Base-by-base conservation (phyloP, 2,797 vertebrate species). In the Ptychadena robeensis region DNA sequence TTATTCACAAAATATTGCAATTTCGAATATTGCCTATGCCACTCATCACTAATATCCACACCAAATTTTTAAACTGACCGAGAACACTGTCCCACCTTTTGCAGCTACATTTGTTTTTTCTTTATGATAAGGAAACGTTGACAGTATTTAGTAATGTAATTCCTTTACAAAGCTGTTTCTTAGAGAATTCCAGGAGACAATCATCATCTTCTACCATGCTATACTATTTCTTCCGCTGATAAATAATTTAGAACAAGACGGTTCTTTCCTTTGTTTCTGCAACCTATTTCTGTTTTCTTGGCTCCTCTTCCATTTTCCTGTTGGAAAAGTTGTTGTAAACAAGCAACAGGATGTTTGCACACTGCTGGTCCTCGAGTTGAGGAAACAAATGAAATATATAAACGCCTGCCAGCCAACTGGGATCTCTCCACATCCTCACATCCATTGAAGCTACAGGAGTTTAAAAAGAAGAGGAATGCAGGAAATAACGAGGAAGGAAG, bases 301-400 rank as follows among this genome's bases (percentile, higher is more conserved):
- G 65, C 40, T 67, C 37, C 18, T 44, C 12, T 59, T 70, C 12
- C 32, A 15, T 38, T 69, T 86, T 79, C 63, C 40, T 80, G 77
- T 73, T 85, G 88, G 84, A 88, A 88, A 83, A 31, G 34, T 65
- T 73, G 44, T 28, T 35, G 66, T 69, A 76, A 76, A 70, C 35
- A 76, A 44, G 30, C n/a, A 77, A 34, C 48, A 77, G 66, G 35
- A 77, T 73, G 73, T 77, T 77, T 71, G 66, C 34, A 57, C n/a
- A 68, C 31, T 25, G 48, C 61, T 48, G 73, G 65, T 28, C 57
- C 53, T 82, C 67, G 38, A 77, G 38, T 27, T 68, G 34, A 70
- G 53, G 66, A 68, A 76, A 76, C 64, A 31, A 70, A 64, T 40
- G 61, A n/a, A 68, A 71, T 64, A 34, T 71, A 71, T 64, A 71